Percentiles rank a stretch among this genome's conserved stretches.
Conservation (phyloP, 1,140 invertebrate genomes). For the Anthonomus grandis region DNA sequence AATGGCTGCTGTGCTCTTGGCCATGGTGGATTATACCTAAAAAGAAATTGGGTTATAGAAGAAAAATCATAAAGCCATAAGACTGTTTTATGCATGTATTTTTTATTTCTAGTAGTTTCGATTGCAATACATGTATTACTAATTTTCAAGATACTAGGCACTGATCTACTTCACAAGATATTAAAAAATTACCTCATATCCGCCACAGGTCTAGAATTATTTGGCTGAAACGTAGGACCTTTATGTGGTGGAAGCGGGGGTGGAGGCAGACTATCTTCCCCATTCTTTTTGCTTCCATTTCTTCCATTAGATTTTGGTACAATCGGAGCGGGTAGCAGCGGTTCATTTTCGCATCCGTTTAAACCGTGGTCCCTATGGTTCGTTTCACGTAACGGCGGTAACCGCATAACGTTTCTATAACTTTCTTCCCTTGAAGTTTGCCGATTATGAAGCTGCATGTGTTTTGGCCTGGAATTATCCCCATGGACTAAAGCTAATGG, state of each 20-base stretch:
- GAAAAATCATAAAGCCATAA: no score
- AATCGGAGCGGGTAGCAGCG: slow-evolving; percentile 60
- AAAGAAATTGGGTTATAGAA: no score
- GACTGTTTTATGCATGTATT: no score
- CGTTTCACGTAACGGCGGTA: slow-evolving; percentile 41
- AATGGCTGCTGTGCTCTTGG: slow-evolving; percentile 53
- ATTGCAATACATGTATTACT: no score
- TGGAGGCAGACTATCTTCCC: slow-evolving; percentile 54
- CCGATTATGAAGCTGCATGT: slow-evolving; percentile 37
- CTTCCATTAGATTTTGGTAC: slow-evolving; percentile 27
- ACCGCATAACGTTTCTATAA: slow-evolving; percentile 42
- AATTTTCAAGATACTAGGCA: no score
- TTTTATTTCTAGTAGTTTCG: no score
- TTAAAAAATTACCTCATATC: no score
- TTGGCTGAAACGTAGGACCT: slow-evolving; percentile 31
- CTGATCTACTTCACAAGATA: no score
- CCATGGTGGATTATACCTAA: slow-evolving; percentile 55
- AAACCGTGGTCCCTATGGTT: slow-evolving; percentile 42
- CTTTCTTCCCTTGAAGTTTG: slow-evolving; percentile 39
- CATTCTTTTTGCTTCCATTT: slow-evolving; percentile 34
- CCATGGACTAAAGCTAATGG: slow-evolving; percentile 63
- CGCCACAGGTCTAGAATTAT: no score
- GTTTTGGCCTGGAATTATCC: slow-evolving; percentile 42
- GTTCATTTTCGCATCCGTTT: slow-evolving; percentile 63
- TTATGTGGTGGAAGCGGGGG: slow-evolving; percentile 56